Evolutionary conservation across 2,888 invertebrate species (phyloP), one percentile per base, ranked within the genome.

Genomic region (Muscina levida): DNA sequence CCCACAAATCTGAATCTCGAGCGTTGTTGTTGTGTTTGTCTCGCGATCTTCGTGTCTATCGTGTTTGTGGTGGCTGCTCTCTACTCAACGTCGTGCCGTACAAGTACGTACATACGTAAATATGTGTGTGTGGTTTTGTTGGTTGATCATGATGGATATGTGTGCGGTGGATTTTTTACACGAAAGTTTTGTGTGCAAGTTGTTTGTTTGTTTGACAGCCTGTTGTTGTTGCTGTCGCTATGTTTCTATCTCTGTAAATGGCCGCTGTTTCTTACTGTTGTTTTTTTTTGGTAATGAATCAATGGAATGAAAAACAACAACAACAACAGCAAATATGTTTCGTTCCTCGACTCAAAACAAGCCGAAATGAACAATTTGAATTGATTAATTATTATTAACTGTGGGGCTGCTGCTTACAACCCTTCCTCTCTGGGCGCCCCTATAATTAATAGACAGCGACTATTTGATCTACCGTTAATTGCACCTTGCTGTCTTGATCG

Each of bases 381-480:
- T 77, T 68, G 53, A 77, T 75, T 74, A 77, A 56, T 53, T 70
- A 59, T 51, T 70, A 68, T 68, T 81, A 81, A 81, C 72, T 48
- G 72, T 68, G 71, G 6, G 13, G 0, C 31, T 59, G 37, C 31
- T 24, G 37, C 39, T 51, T 22, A 17, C 10, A 31, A 11, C 19
- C 26, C 8, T 15, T 56, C 8, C 26, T 10, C n/a, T 22, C 53
- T 56, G 13, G 13, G 11, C 51, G 19, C 19, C 3, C n/a, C n/a
- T n/a, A n/a, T n/a, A n/a, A n/a, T n/a, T n/a, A n/a, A n/a, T n/a
- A n/a, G 22, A 13, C 1, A 24, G 1, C 26, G 56, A 19, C 53
- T 10, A n/a, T 53, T 72, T 67, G 67, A 75, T 71, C 79, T 22
- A 72, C 68, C 62, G 56, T 72, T 22, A 65, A 37, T 6, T 37